These are phyloP conservation scores for Hippopotamyrus pictus DNA, from an alignment of 2,797 vertebrate genomes.

Conservation along the genomic window DNA sequence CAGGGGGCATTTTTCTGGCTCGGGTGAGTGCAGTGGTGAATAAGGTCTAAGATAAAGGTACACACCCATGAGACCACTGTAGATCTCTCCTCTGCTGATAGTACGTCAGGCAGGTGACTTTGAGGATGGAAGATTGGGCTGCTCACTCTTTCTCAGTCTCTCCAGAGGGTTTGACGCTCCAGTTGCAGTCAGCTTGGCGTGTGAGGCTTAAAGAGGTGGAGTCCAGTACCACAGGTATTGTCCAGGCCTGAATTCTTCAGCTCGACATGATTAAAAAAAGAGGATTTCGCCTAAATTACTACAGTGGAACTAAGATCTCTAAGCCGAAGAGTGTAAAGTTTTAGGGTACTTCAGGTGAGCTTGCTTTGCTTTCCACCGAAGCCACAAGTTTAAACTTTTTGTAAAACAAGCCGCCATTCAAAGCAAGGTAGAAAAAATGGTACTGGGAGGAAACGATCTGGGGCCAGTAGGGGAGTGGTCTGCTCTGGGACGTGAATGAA, in stretches of 20 bases:
- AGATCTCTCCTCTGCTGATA: slow-evolving; percentile 26
- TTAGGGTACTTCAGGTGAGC: background rate
- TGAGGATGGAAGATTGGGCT: background rate
- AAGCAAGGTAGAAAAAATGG: background rate
- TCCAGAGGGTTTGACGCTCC: background rate
- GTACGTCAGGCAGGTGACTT: background rate
- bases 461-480: background rate
- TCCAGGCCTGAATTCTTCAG: background rate
- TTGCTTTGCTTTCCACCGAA: background rate
- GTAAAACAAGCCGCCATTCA: background rate
- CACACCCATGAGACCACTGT: slow-evolving; percentile 31
- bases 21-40: slow-evolving; percentile 24
- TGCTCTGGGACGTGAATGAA: background rate
- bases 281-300: background rate
- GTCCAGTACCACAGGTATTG: background rate
- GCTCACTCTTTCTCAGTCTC: background rate
- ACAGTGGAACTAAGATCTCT: background rate
- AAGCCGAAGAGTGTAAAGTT: background rate
- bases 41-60: slow-evolving; percentile 29
- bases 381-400: background rate
- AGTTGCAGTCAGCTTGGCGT: background rate
- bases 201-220: background rate
- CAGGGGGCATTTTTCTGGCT: background rate
- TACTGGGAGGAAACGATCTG: background rate
- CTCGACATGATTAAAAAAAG: background rate